Conservation (phyloP, 1,140 invertebrate genomes). For the Meloidogyne hapla region DNA sequence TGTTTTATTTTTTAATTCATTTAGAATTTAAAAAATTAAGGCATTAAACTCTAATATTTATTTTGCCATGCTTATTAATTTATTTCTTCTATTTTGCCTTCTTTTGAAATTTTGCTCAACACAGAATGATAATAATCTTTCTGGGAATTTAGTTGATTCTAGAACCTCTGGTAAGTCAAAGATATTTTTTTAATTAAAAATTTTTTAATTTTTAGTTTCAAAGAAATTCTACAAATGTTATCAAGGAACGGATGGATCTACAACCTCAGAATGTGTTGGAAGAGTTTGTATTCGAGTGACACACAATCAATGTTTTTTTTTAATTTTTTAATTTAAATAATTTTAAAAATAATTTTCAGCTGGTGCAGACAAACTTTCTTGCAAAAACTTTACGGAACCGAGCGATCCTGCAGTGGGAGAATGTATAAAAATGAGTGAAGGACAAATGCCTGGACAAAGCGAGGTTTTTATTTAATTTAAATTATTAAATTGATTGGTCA, state of each 20-base stretch:
- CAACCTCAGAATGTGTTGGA: conserved; percentile 1
- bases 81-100: neutral
- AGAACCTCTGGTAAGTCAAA: neutral
- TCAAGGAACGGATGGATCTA: neutral
- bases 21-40: neutral
- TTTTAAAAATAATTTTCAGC: conserved; percentile 8
- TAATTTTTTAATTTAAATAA: neutral
- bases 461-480: neutral
- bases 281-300: conserved; percentile 11
- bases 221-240: conserved; percentile 15
- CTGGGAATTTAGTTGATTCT: neutral
- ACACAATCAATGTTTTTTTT: conserved; percentile 16
- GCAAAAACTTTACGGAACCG: conserved; percentile 19
- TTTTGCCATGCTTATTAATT: too few species aligned
- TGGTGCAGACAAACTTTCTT: conserved; percentile 3
- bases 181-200: too few species aligned
- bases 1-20: too few species aligned
- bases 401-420: neutral
- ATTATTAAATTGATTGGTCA: too few species aligned
- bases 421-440: conserved; percentile 8
- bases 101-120: neutral
- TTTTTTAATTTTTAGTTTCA: neutral
- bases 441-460: conserved; percentile 19
- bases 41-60: too few species aligned
- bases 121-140: neutral